Evolutionary conservation across 1,140 invertebrate species (phyloP), one percentile per base, ranked within the genome.

Genomic region (Eueides isabella): DNA sequence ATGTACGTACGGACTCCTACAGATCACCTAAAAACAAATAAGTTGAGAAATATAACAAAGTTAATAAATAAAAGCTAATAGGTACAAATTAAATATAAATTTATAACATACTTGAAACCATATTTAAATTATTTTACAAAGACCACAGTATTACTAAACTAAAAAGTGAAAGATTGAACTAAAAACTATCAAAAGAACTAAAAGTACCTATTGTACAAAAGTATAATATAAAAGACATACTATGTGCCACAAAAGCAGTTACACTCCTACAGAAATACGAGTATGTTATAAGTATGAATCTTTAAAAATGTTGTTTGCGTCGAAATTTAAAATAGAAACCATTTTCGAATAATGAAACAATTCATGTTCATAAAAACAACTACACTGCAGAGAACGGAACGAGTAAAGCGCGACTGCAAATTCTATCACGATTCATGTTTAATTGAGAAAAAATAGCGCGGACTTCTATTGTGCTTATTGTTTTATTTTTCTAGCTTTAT

Each of bases 361-460:
- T 55, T 55, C 48, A 55, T 55, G 48, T 55, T 55, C 48, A 55
- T 55, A 55, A 26, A 55, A 55, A 55, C 48, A 26, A 55, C 23
- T 55, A 14, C 48, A 23, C 19, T 26, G 3, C 2, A 26, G 7
- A 55, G 48, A 55, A 55, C 26, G 12, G 19, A 26, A 55, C 23
- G 23, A 14, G 48, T 11, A 26, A 55, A 55, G 48, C 48, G 48
- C 48, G 48, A 55, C 23, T 55, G 48, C 65, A 80, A 83, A 83
- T 72, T 72, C 78, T 78, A 85, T 85, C 26, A 41, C 66, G 30
- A 67, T 67, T 67, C 41, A 33, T 30, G 41, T 67, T 55, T 67
- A 67, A 67, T 67, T 67, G 66, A 48, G 66, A 67, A 67, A 67
- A 67, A 55, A 67, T 55, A 55, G 30, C 19, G 41, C 16, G 48